Evolutionary conservation across 2,113 vertebrate genomes (phyloP).

Genomic region (Cariama cristata): DNA sequence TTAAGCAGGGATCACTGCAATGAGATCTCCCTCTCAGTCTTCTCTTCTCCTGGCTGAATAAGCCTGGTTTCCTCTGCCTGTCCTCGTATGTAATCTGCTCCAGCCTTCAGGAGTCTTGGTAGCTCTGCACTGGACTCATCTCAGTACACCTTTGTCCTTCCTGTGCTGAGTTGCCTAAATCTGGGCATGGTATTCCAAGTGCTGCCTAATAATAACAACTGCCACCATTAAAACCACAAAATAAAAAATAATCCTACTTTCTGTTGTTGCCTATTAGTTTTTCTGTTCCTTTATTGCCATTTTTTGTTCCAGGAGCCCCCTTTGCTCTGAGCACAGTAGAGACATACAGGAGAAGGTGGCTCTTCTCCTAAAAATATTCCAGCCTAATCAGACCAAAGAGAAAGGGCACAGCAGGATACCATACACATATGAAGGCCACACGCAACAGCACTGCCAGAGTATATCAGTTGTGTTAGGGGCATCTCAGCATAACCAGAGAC

Average conservation of each 20-base stretch:
- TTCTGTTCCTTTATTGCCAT: neutral
- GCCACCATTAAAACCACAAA: neutral
- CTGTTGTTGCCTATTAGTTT: neutral
- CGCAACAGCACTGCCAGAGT: neutral
- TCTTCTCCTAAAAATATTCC: neutral
- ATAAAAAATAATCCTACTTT: neutral
- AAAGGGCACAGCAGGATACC: neutral
- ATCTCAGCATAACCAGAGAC: neutral
- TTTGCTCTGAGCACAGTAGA: neutral
- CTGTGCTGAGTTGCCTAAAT: neutral
- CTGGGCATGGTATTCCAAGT: neutral
- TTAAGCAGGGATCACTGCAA: neutral
- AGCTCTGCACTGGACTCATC: neutral
- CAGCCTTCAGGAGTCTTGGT: neutral
- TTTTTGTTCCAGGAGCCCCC: neutral
- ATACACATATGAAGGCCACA: neutral
- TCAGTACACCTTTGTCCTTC: neutral
- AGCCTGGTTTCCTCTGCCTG: neutral
- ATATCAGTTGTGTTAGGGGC: neutral
- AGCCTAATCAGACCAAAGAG: neutral
- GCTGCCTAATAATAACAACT: neutral
- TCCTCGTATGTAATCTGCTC: neutral
- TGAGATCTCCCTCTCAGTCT: neutral
- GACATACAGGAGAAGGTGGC: neutral
- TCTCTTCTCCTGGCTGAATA: neutral